These are phyloP conservation scores for Holcopasites calliopsidis DNA, from an alignment of 1,140 invertebrate species.

Conservation along the genomic window DNA sequence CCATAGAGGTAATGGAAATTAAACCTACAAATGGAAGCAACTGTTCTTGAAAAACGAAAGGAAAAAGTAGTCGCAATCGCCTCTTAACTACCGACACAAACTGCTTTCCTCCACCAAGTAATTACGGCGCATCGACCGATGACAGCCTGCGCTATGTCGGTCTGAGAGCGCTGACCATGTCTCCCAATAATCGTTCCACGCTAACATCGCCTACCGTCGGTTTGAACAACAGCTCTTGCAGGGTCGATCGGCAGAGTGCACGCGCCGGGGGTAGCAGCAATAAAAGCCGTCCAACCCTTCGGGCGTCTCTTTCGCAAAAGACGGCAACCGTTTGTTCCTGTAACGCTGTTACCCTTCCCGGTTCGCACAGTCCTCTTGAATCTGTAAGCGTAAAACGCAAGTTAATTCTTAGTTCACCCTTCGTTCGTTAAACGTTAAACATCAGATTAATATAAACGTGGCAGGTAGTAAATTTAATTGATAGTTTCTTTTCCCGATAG, in stretches of 20 bases:
- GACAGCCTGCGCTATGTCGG: slow-evolving; percentile 34
- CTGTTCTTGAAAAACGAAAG: background rate
- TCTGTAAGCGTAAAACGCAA: slow-evolving; percentile 78
- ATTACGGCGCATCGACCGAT: slow-evolving; percentile 5
- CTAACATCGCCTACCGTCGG: slow-evolving; percentile 86
- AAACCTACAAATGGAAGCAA: background rate
- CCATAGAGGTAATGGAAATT: too few species aligned
- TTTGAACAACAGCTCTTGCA: slow-evolving; percentile 86
- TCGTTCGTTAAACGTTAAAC: background rate
- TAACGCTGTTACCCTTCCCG: slow-evolving; percentile 83
- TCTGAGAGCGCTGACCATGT: slow-evolving; percentile 78
- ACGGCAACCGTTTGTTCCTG: slow-evolving; percentile 90
- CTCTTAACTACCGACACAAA: background rate
- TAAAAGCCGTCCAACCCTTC: slow-evolving; percentile 86
- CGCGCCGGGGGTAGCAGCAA: slow-evolving; percentile 84
- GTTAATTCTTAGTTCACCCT: background rate
- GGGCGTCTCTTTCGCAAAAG: slow-evolving; percentile 84
- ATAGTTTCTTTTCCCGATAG: background rate
- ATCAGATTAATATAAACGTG: background rate
- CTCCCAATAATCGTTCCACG: slow-evolving; percentile 84
- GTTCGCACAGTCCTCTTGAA: slow-evolving; percentile 82
- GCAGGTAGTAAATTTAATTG: background rate
- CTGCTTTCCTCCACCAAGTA: background rate
- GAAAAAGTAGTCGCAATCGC: background rate
- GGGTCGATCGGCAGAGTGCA: slow-evolving; percentile 79